Evolutionary conservation across 1,140 invertebrate genomes (phyloP), one percentile per base, ranked within the genome.

Genomic region (Formica selysi): DNA sequence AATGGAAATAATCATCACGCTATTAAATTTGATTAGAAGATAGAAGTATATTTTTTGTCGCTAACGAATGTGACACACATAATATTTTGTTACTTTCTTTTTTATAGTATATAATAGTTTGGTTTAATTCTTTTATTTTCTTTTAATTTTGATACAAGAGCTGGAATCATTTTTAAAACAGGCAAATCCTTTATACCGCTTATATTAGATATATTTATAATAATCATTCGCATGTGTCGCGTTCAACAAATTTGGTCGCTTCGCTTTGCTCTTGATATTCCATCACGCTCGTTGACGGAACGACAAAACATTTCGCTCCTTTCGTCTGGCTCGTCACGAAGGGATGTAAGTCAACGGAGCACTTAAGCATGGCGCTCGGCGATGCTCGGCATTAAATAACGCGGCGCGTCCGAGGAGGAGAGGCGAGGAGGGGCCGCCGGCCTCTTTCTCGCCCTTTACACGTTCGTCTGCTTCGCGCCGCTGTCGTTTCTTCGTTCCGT

Each of bases 341-440:
- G 88, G 88, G 92, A 90, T 93, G 91, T 92, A 90, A 92, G 92
- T 91, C 90, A 93, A 90, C 92, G 76, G 91, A 92, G 92, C 92
- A 92, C 91, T 92, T 89, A 91, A 90, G 90, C 90, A 87, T 51
- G 83, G 86, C 68, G 89, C 87, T 86, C 22, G 22, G 89, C 88
- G 86, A 89, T 87, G 68, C 87, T 84, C 87, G 65, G 86, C 73
- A 87, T 90, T 93, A 92, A 92, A 93, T 92, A 93, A 92, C 87
- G 88, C 71, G 76, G 67, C 70, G 87, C 78, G 85, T 91, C 86
- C 91, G 70, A 92, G 81, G 19, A 81, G 67, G 44, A 48, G 79
- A 92, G 87, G 85, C 85, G 54, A 87, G 65, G 59, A 79, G 62
- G 85, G 80, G 73, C 67, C 70, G 76, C 84, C 74, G 70, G 48